phyloP scores from a whole-genome alignment of 1,140 invertebrate genomes.

The Sitobion miscanthi region DNA sequence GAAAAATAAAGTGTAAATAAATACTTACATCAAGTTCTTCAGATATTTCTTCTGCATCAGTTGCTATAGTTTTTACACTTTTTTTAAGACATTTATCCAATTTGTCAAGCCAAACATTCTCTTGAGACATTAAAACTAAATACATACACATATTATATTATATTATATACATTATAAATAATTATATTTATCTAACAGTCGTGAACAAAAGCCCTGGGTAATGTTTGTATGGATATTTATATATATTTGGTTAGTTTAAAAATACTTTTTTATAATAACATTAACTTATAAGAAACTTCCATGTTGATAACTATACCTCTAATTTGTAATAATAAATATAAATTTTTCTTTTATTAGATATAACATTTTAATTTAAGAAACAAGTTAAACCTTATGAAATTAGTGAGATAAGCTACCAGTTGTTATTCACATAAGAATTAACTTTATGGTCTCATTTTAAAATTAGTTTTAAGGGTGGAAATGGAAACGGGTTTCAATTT shows the following conservation, averaged over 20 bases:
- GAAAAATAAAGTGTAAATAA: constrained; percentile 23
- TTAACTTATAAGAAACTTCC: background rate
- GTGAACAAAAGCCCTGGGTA: no score
- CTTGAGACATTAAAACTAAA: constrained; percentile 75
- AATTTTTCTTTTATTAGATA: background rate
- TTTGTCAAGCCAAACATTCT: constrained; percentile 82
- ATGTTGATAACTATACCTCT: background rate
- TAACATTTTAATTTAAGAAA: background rate
- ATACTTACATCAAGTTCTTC: constrained; percentile 84
- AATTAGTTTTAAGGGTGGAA: no score
- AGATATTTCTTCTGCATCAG: constrained; percentile 93
- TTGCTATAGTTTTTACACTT: constrained; percentile 71
- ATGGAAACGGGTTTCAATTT: background rate
- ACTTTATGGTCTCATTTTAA: no score
- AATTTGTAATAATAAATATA: background rate
- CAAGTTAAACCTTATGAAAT: background rate
- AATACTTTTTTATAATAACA: background rate
- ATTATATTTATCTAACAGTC: background rate
- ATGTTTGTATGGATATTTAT: background rate
- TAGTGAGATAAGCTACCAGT: background rate
- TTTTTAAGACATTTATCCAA: constrained; percentile 79
- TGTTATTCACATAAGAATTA: no score
- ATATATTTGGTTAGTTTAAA: no score
- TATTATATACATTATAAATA: constrained; percentile 10
- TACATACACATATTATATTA: background rate